phyloP scores from a whole-genome alignment of 2,113 vertebrate species.

The Cathartes aura region DNA sequence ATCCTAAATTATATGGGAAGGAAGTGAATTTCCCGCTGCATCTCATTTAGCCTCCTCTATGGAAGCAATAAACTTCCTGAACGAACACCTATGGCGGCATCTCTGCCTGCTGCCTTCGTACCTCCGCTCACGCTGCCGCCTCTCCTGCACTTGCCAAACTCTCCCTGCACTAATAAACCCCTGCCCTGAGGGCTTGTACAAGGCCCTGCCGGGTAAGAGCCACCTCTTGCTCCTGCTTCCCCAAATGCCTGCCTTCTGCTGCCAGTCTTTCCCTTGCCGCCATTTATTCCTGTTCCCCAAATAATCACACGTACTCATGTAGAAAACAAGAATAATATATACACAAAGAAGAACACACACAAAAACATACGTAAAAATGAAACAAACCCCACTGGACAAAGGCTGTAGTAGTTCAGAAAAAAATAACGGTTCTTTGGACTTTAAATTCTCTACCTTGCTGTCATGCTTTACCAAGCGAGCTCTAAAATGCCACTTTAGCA shows the following conservation, averaged over 20 bases:
- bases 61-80: neutral
- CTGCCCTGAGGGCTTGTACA: neutral
- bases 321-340: neutral
- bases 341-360: neutral
- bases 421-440: neutral
- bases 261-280: neutral
- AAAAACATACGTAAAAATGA: neutral
- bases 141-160: neutral
- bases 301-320: neutral
- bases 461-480: neutral
- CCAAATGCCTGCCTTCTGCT: neutral
- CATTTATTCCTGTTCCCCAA: neutral
- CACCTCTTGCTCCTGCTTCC: neutral
- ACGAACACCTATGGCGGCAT: rapidly evolving
- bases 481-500: neutral
- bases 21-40: neutral
- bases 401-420: neutral
- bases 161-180: neutral
- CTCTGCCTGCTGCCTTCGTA: neutral
- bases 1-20: neutral
- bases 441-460: neutral
- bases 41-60: neutral
- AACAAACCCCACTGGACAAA: neutral
- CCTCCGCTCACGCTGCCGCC: rapidly evolving
- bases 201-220: neutral